Base-by-base conservation (phyloP, 2,797 vertebrate species). In the Holocentrus rufus region DNA sequence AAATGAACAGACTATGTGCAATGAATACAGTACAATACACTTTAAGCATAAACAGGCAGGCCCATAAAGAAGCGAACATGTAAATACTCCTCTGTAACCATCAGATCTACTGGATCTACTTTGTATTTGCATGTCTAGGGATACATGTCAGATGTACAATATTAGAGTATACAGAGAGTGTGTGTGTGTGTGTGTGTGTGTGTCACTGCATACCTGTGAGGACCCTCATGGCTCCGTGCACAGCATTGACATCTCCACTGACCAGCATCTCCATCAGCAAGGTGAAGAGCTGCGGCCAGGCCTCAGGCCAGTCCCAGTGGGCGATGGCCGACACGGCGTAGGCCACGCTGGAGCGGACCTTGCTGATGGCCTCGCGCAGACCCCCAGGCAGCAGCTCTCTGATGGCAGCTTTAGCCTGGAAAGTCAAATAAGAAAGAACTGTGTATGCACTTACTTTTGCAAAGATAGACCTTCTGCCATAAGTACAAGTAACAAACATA, bases 241-340 rank as follows among this genome's bases (percentile, higher is more conserved):
- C 98, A 0, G 96, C 97, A 17, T 93, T 97, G 72, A 99, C 91
- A 0, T 99, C 95, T 0, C 98, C 97, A 25, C 98, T 99, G 87
- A 99, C 95, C 91, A 99, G 92, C 98, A 99, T 98, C 87, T 98
- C 97, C 98, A 99, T 99, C 72, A 99, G 94, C 52, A 99, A 93
- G 69, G 89, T 97, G 91, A 99, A 99, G 52, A 99, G 97, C 85
- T 97, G 95, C 0, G 98, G 98, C 98, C 98, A 99, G 36, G 98
- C 98, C 82, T 99, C 98, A 0, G 98, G 98, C 98, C 98, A 99
- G 90, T 99, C 98, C 98, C 98, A 99, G 83, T 99, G 98, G 18
- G 98, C 98, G 17, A 99, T 97, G 61, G 97, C 98, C 0, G 98
- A 99, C 61, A 99, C 95, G 0, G 98, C 98, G 34, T 99, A 99